Evolutionary conservation across 92 coral and sea anemone genomes (phyloP).

Genomic region (Umimayanthus chanpuru): DNA sequence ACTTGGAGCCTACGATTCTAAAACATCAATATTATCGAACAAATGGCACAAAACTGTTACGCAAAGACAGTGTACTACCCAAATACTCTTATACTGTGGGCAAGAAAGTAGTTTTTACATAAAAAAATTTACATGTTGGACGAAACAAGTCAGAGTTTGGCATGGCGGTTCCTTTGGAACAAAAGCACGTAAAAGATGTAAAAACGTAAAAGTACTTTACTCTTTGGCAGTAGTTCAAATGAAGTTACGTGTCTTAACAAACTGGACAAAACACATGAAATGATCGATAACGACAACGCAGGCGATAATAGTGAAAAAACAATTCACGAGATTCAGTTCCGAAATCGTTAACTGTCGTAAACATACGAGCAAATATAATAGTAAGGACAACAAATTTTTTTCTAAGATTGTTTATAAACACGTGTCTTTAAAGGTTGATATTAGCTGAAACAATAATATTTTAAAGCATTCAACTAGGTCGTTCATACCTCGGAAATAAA

Average conservation of each 20-base stretch:
- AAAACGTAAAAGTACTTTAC: neutral
- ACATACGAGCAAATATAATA: neutral
- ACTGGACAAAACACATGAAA: neutral
- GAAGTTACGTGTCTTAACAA: neutral
- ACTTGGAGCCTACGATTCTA: too few relatives aligned
- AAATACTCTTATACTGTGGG: too few relatives aligned
- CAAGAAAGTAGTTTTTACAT: too few relatives aligned
- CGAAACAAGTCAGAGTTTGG: neutral
- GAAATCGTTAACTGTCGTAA: neutral
- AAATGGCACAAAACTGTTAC: too few relatives aligned
- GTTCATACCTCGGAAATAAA: constrained; percentile 27
- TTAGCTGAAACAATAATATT: too few relatives aligned
- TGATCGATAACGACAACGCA: neutral
- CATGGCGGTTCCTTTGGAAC: neutral
- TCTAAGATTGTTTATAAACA: too few relatives aligned
- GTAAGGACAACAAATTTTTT: neutral
- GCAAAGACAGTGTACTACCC: too few relatives aligned
- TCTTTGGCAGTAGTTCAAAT: too few relatives aligned
- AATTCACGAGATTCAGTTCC: too few relatives aligned
- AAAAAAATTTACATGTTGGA: neutral
- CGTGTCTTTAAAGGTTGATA: too few relatives aligned
- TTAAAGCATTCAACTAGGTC: neutral
- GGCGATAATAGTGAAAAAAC: neutral
- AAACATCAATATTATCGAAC: too few relatives aligned
- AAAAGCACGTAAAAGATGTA: neutral